These are phyloP conservation scores for Fundulus diaphanus DNA, from an alignment of 2,797 vertebrate species.

Conservation along the genomic window DNA sequence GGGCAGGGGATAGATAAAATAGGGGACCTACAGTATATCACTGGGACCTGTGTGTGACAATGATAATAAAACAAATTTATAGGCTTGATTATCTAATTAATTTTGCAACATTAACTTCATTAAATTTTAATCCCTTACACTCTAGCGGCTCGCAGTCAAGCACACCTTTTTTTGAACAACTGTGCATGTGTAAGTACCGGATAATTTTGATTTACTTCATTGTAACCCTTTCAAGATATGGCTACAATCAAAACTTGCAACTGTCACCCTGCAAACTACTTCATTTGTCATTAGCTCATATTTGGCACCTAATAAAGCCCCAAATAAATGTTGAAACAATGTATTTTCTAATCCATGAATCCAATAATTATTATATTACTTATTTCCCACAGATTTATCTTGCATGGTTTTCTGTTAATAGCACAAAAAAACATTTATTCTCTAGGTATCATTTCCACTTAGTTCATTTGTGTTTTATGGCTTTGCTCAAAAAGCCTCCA, in stretches of 20 bases:
- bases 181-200: background rate
- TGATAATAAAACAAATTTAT: background rate
- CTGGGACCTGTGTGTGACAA: background rate
- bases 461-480: background rate
- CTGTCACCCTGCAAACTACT: background rate
- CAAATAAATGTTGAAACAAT: background rate
- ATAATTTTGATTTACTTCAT: background rate
- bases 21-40: background rate
- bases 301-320: background rate
- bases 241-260: background rate
- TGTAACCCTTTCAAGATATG: background rate
- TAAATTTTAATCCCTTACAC: constrained; percentile 3
- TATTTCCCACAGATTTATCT: background rate
- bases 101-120: constrained; percentile 10
- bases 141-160: background rate
- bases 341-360: background rate
- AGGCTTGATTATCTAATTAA: constrained; percentile 4
- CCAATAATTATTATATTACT: background rate
- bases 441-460: background rate
- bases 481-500: background rate
- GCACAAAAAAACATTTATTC: background rate
- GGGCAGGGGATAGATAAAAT: background rate
- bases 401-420: background rate
- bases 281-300: background rate
- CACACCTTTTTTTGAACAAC: background rate